phyloP scores from a whole-genome alignment of 2,797 vertebrate species.

The Manis javanica region DNA sequence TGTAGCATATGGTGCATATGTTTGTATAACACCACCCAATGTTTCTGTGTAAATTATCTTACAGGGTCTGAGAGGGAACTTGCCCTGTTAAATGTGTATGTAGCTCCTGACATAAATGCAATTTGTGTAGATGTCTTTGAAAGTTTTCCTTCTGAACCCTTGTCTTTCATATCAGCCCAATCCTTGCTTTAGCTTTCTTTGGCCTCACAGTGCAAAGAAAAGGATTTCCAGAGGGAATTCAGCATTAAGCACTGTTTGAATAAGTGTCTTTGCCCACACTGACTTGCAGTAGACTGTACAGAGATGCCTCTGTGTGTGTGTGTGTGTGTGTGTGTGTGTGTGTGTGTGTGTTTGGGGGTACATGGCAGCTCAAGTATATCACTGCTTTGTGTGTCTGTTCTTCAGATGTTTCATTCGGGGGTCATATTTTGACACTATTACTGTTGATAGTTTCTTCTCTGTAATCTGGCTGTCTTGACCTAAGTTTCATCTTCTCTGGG shows the following conservation, averaged over 20 bases:
- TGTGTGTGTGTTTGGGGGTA: too few species aligned
- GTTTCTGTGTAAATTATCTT: constrained; percentile 34
- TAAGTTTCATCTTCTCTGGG: not conserved
- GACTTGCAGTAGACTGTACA: not conserved
- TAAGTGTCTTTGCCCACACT: not conserved
- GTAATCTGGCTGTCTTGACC: not conserved
- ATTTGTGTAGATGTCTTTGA: not conserved
- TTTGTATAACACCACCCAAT: not conserved
- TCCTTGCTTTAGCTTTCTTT: not conserved
- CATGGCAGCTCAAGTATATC: not conserved
- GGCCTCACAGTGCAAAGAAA: not conserved
- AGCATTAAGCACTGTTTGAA: not conserved
- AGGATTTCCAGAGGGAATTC: not conserved
- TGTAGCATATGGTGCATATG: not conserved
- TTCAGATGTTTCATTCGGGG: not conserved
- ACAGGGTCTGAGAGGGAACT: not conserved
- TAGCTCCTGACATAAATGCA: constrained; percentile 39
- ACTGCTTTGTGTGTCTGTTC: not conserved
- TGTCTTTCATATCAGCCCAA: not conserved
- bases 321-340: too few species aligned
- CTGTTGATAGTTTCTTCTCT: not conserved
- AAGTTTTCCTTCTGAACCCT: not conserved
- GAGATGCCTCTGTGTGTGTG: not conserved
- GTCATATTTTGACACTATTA: not conserved
- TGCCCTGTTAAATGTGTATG: not conserved